A percentile compares a stretch with the other conserved stretches of the same genome.
phyloP scores from a whole-genome alignment of 2,797 vertebrate species.

The Setipinna tenuifilis region DNA sequence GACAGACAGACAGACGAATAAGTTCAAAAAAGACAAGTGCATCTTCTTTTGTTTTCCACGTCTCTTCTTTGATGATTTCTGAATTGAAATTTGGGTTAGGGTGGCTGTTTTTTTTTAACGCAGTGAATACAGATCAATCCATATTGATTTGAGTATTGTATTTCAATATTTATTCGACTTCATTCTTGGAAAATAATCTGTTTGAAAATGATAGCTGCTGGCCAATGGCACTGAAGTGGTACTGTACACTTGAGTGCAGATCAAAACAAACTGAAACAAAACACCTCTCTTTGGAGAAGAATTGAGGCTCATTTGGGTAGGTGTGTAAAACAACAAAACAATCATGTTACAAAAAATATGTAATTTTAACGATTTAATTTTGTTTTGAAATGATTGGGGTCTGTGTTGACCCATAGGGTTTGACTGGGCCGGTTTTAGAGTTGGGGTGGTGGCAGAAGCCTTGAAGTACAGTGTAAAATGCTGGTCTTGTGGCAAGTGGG shows the following conservation, averaged over 20 bases:
- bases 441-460: slow-evolving; percentile 42
- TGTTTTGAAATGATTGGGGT: background rate
- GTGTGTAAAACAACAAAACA: background rate
- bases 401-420: background rate
- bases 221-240: slow-evolving; percentile 31
- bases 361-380: background rate
- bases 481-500: slow-evolving; percentile 70
- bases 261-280: slow-evolving; percentile 1
- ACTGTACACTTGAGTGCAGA: slow-evolving; percentile 3
- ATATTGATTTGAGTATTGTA: slow-evolving; percentile 3
- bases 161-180: background rate
- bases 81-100: slow-evolving; percentile 45
- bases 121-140: background rate
- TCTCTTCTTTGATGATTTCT: slow-evolving; percentile 42
- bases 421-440: slow-evolving; percentile 35
- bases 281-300: slow-evolving; percentile 34
- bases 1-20: slow-evolving; percentile 76
- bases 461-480: slow-evolving; percentile 75
- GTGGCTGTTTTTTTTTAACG: background rate
- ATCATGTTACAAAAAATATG: background rate
- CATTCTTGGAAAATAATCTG: slow-evolving; percentile 19
- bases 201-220: slow-evolving; percentile 51
- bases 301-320: too few relatives aligned
- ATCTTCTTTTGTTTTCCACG: slow-evolving; percentile 66
- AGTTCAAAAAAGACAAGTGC: slow-evolving; percentile 75